Conservation (phyloP, 2,888 invertebrate genomes). For the Blera fallax region DNA sequence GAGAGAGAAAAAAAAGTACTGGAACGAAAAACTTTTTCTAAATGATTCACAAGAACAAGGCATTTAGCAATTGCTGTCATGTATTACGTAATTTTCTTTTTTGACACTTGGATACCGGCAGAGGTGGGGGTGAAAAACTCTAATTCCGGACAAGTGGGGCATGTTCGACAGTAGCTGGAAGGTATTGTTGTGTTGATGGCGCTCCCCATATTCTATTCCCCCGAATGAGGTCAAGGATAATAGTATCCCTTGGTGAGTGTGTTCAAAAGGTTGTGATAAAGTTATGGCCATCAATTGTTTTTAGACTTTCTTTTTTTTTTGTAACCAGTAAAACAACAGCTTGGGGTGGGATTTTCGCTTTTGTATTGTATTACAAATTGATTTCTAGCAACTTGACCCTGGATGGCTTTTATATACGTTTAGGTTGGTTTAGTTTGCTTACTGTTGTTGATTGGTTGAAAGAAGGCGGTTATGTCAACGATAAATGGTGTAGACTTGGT, state of each 20-base stretch:
- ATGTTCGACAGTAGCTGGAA: background rate
- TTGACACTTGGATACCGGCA: background rate
- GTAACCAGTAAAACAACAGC: background rate
- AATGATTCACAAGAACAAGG: slow-evolving; percentile 8
- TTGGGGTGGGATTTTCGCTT: background rate
- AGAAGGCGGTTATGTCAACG: background rate
- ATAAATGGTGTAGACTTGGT: background rate
- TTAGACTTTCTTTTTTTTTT: background rate
- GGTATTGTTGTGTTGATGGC: background rate
- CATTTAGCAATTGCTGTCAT: background rate
- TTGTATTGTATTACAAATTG: slow-evolving; percentile 10
- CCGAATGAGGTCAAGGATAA: slow-evolving; percentile 22
- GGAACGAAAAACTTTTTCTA: background rate
- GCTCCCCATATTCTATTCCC: background rate
- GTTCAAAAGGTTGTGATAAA: slow-evolving; percentile 4
- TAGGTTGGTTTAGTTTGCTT: background rate
- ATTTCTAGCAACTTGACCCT: slow-evolving; percentile 1
- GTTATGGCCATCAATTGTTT: slow-evolving; percentile 6
- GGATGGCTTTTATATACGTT: background rate
- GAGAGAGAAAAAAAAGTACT: background rate
- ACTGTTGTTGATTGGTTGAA: background rate
- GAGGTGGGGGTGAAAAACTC: background rate
- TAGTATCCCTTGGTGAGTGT: background rate
- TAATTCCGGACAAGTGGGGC: background rate
- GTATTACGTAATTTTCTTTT: slow-evolving; percentile 9